Conservation (phyloP, 1,140 invertebrate genomes). For the Sitobion miscanthi region DNA sequence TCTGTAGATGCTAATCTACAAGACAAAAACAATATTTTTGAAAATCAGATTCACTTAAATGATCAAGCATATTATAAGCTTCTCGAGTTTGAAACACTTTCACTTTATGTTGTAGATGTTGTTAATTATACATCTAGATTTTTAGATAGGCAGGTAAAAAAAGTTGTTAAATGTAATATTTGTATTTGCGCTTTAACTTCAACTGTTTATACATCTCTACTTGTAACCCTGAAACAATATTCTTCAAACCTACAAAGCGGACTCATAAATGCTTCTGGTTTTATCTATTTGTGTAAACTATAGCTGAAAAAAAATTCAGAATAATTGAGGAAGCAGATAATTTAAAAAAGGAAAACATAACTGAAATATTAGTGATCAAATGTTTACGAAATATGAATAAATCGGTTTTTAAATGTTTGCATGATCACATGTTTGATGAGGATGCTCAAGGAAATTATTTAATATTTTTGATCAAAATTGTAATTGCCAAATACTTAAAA, state of each 20-base stretch:
- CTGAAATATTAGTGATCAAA: background rate
- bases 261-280: background rate
- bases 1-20: background rate
- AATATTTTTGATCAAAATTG: too few relatives aligned
- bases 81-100: too few relatives aligned
- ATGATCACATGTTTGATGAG: background rate
- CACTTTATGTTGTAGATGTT: too few relatives aligned
- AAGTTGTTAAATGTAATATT: too few relatives aligned
- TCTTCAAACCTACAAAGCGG: background rate
- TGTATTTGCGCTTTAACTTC: background rate
- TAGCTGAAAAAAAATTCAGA: background rate
- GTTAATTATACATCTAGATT: too few relatives aligned
- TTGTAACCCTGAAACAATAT: background rate
- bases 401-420: background rate
- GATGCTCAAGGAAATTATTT: too few relatives aligned
- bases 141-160: too few relatives aligned
- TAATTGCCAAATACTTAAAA: too few relatives aligned
- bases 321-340: background rate
- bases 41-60: too few relatives aligned
- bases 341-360: background rate
- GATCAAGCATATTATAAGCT: too few relatives aligned
- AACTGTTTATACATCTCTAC: background rate
- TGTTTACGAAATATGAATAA: background rate
- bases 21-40: background rate
- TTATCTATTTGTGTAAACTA: background rate